Evolutionary conservation across 2,113 vertebrate genomes (phyloP).

Genomic region (Illadopsis cleaveri): DNA sequence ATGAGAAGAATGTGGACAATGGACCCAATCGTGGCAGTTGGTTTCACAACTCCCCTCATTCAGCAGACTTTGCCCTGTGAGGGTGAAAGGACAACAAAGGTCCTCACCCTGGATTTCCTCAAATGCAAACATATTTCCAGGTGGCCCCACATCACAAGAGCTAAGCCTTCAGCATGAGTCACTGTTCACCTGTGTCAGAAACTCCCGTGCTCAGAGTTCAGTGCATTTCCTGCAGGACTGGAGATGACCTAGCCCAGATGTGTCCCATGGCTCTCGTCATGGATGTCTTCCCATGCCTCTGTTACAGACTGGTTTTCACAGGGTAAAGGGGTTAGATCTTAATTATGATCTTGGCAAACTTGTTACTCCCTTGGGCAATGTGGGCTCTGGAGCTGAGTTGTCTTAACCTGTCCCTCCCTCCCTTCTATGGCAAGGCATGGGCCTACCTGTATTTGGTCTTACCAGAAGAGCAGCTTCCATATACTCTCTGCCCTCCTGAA

Average conservation of each 20-base stretch:
- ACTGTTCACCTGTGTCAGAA: background rate
- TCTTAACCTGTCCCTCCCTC: background rate
- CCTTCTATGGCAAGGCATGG: background rate
- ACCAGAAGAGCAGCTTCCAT: background rate
- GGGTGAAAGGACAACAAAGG: background rate
- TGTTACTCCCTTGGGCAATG: background rate
- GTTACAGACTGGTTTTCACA: background rate
- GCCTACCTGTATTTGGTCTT: background rate
- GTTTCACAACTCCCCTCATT: background rate
- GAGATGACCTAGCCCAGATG: background rate
- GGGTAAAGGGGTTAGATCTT: background rate
- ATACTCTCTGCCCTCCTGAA: background rate
- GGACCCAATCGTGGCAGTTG: background rate
- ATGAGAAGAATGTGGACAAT: background rate
- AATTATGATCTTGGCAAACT: background rate
- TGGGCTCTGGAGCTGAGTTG: background rate
- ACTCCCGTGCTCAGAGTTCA: background rate
- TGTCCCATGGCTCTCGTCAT: background rate
- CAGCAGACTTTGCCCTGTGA: background rate
- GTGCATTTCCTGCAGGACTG: background rate
- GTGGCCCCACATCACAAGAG: background rate
- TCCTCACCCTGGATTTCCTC: background rate
- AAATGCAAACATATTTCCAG: background rate
- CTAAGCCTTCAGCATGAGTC: background rate
- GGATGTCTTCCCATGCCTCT: background rate